Conservation (phyloP, 1,140 invertebrate genomes). For the Orius insidiosus region DNA sequence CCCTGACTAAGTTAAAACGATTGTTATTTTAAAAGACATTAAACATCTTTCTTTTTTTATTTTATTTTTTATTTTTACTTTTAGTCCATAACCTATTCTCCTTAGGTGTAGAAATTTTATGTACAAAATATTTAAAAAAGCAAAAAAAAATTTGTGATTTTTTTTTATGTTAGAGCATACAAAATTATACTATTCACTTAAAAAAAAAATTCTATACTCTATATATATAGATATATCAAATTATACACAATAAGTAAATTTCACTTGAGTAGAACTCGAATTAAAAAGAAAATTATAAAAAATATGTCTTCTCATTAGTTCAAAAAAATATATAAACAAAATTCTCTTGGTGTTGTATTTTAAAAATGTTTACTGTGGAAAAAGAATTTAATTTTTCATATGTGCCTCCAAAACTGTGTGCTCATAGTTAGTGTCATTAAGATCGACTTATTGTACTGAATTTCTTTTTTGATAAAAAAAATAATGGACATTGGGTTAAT, state of each 20-base stretch:
- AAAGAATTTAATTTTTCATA: constrained; percentile 3
- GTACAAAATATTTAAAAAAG: constrained; percentile 4
- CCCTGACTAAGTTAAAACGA: neutral
- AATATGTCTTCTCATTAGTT: constrained; percentile 14
- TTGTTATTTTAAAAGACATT: constrained; percentile 10
- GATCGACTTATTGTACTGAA: constrained; percentile 7
- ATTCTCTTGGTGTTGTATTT: constrained; percentile 15
- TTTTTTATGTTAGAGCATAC: constrained; percentile 15
- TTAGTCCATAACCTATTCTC: neutral
- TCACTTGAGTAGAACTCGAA: constrained; percentile 12
- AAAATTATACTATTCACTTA: constrained; percentile 10
- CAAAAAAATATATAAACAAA: constrained; percentile 1
- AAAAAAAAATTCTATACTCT: constrained; percentile 11
- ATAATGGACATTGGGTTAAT: no score
- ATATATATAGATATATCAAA: constrained; percentile 11
- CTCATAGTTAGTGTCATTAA: constrained; percentile 10
- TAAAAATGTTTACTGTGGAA: constrained; percentile 10
- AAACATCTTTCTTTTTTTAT: constrained; percentile 11
- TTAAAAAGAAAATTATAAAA: constrained; percentile 3
- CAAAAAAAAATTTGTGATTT: constrained; percentile 1
- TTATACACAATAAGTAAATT: constrained; percentile 12
- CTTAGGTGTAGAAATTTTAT: neutral
- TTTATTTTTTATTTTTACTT: constrained; percentile 7
- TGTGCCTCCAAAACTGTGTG: constrained; percentile 4
- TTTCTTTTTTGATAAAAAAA: no score